Evolutionary conservation across 1,140 invertebrate genomes (phyloP), one percentile per base, ranked within the genome.

Genomic region (Ceratina australensis): DNA sequence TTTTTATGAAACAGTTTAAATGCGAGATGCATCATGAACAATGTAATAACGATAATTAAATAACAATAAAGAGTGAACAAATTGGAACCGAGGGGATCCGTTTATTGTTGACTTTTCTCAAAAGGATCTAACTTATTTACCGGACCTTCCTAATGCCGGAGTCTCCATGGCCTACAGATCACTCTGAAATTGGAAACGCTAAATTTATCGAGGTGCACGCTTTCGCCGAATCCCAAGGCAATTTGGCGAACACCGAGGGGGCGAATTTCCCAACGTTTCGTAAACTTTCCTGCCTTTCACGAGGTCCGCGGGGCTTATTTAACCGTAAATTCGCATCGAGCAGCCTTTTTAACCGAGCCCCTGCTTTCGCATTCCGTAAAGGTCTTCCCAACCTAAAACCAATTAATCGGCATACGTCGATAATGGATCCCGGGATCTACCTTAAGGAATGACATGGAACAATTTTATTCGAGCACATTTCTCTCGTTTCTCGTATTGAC

Each of bases 341-440:
- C 57, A n/a, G 22, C 49, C 20, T 54, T 64, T 64, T 26, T 13
- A 63, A 73, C 33, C 15, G 24, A 1, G 28, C 28, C 18, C n/a
- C 59, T 20, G 3, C 20, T 72, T 68, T 52, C 59, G 47, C 16
- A 49, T 49, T 22, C 22, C 4, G 47, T 64, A 13, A 26, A 22
- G 26, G n/a, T 20, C n/a, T 22, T 22, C 18, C 12, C 28, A 3
- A 33, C 22, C 10, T 18, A 10, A 15, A 73, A 64, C 8, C 49
- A 54, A 63, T 73, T 73, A 73, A 64, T 73, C 71, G 71, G 52
- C 24, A 18, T n/a, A 33, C 28, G 28, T 72, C 71, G 59, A 63
- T 72, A 72, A 63, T 52, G 13, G 59, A 50, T 33, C 28, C 28
- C 28, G 5, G 42, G 18, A 52, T 28, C n/a, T 3, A 4, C 47